Conservation (phyloP, 1,140 invertebrate genomes). For the Asbolus verrucosus region DNA sequence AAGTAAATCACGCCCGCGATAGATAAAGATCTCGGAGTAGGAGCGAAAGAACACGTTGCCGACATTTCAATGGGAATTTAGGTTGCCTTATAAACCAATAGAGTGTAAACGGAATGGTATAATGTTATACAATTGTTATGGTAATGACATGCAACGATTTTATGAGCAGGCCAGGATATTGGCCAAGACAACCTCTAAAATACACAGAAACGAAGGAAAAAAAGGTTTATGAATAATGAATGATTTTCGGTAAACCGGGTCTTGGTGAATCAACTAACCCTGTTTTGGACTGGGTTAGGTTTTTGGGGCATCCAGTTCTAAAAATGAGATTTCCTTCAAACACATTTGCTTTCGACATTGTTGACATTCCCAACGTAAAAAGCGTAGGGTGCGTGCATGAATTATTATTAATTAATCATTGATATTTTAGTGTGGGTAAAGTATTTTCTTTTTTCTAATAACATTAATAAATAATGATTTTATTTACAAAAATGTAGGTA, state of each 20-base stretch:
- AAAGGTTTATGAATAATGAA: background rate
- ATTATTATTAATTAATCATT: too few species aligned
- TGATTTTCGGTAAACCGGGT: background rate
- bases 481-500: too few species aligned
- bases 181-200: constrained; percentile 13
- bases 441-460: too few species aligned
- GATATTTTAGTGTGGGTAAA: too few species aligned
- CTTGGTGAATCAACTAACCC: background rate
- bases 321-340: too few species aligned
- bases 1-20: constrained; percentile 9
- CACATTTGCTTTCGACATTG: too few species aligned
- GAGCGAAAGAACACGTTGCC: too few species aligned
- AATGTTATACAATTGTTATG: constrained; percentile 39
- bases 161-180: constrained; percentile 12
- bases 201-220: constrained; percentile 14
- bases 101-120: constrained; percentile 36
- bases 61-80: constrained; percentile 24
- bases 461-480: too few species aligned
- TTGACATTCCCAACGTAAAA: too few species aligned
- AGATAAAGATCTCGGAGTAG: constrained; percentile 3
- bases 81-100: constrained; percentile 39
- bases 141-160: constrained; percentile 36
- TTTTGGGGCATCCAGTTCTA: too few species aligned
- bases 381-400: too few species aligned
- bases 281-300: too few species aligned